Percentiles rank a stretch among this genome's conserved stretches.
phyloP scores from a whole-genome alignment of 2,888 invertebrate species.

The Xylota segnis region DNA sequence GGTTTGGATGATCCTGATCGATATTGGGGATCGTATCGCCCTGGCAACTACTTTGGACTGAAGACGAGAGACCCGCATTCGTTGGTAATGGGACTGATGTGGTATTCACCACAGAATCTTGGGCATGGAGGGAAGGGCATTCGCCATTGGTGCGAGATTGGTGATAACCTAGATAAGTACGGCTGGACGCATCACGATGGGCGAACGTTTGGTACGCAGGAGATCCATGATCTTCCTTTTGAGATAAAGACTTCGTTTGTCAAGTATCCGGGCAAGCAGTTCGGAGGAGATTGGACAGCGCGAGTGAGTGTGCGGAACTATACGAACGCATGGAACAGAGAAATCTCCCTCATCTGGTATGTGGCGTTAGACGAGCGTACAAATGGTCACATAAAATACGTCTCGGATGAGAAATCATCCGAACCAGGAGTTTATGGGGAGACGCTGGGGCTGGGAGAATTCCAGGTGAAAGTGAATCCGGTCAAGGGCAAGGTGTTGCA shows the following conservation, averaged over 20 bases:
- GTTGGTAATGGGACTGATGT: conserved; percentile 97
- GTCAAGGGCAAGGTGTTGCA: conserved; percentile 87
- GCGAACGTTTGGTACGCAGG: conserved; percentile 94
- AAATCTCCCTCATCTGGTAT: conserved; percentile 90
- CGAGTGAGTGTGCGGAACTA: conserved; percentile 88
- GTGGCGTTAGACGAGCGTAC: conserved; percentile 91
- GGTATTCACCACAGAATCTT: conserved; percentile 92
- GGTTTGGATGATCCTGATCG: conserved; percentile 90
- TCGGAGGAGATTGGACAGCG: conserved; percentile 97
- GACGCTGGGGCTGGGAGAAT: conserved; percentile 91
- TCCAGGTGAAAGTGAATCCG: conserved; percentile 85
- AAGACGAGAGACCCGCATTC: conserved; percentile 95
- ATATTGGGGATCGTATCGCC: conserved; percentile 97
- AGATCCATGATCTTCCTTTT: conserved; percentile 92
- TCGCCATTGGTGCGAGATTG: conserved; percentile 96
- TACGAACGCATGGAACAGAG: conserved; percentile 81
- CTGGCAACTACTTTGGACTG: conserved; percentile 95
- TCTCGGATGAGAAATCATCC: conserved; percentile 81
- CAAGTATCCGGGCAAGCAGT: conserved; percentile 91
- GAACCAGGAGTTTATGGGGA: conserved; percentile 87
- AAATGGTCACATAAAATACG: conserved; percentile 85
- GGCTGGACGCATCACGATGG: conserved; percentile 98
- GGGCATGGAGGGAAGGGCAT: conserved; percentile 90
- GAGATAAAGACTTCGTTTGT: conserved; percentile 94
- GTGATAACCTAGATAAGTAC: conserved; percentile 91